Base-by-base conservation (phyloP, 2,113 vertebrate species). In the Herpetotheres cachinnans region DNA sequence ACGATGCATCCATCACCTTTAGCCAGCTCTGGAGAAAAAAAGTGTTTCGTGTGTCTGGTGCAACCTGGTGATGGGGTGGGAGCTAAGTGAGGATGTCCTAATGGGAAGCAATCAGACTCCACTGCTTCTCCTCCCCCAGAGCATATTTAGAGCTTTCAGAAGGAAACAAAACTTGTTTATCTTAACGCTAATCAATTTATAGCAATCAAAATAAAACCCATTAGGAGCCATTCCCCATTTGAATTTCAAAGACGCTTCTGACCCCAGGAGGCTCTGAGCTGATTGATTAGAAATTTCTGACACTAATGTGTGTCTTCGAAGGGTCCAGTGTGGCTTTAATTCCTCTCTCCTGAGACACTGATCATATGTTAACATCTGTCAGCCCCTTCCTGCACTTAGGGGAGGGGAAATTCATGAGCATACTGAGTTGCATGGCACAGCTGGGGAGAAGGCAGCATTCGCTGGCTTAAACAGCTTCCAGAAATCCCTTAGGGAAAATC, bases 241-340 rank as follows among this genome's bases (percentile, higher is more conserved):
- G 97, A 97, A 97, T 95, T 97, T 96, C 97, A 95, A 95, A 95
- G 96, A 79, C 95, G 84, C 90, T 97, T 94, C 90, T 97, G 97
- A 97, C 97, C 97, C 97, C 97, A 94, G 93, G 80, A 96, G 97
- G 94, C 94, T 95, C 95, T 59, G 90, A 95, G 97, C 92, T 98
- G 98, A 98, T 97, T 98, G 98, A 98, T 97, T 97, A 97, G 98
- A 94, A 97, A 98, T 98, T 98, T 97, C 95, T 98, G 98, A 98
- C 97, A 97, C 97, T 98, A 98, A 98, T 98, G 97, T 97, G 95
- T 88, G 76, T 91, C 96, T 90, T 47, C 6, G 9, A 93, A 97
- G 96, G 97, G 98, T 96, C 97, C 94, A 77, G 87, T 93, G 96
- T 84, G 95, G 94, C 95, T 95, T 97, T 97, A 92, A 97, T 78